Evolutionary conservation across 2,888 invertebrate species (phyloP), one percentile per base, ranked within the genome.

Genomic region (Aphidoletes aphidimyza): DNA sequence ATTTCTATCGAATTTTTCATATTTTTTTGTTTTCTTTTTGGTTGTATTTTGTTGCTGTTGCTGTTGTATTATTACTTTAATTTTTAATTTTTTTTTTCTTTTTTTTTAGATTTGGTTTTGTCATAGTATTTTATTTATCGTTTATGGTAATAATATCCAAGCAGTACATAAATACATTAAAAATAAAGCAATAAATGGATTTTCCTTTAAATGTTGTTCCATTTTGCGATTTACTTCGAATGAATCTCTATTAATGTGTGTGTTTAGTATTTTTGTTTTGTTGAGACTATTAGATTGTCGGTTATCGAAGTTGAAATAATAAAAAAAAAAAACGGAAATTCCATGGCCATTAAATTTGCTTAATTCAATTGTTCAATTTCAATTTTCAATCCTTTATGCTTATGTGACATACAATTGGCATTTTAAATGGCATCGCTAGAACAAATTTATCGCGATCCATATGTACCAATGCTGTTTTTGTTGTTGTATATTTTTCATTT

Each of bases 141-240:
- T 54, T n/a, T 54, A 54, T 54, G 54, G 54, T 54, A 54, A 54
- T 54, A 54, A 54, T 54, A 54, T 54, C 22, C 54, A 54, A 54
- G 54, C 54, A 54, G 54, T 54, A 54, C 54, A 54, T 54, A 54
- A 54, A 54, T 54, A 54, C 54, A 54, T 54, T 54, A 54, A 54
- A 54, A 54, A 54, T 54, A 54, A 54, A 54, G 54, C 54, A 54
- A 22, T 54, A 54, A 54, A 54, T 54, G 54, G n/a, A n/a, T n/a
- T n/a, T n/a, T n/a, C n/a, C n/a, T 54, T 54, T 54, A 54, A 54
- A 22, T 3, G 54, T 54, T 5, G n/a, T 54, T 54, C 3, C 22
- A 22, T 54, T n/a, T 54, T 54, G 1, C 22, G 1, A 22, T 22
- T 22, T 54, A 54, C 54, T 54, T 54, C 54, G 54, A 54, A 22